phyloP scores from a whole-genome alignment of 2,888 invertebrate species.

The Spialia ferax region DNA sequence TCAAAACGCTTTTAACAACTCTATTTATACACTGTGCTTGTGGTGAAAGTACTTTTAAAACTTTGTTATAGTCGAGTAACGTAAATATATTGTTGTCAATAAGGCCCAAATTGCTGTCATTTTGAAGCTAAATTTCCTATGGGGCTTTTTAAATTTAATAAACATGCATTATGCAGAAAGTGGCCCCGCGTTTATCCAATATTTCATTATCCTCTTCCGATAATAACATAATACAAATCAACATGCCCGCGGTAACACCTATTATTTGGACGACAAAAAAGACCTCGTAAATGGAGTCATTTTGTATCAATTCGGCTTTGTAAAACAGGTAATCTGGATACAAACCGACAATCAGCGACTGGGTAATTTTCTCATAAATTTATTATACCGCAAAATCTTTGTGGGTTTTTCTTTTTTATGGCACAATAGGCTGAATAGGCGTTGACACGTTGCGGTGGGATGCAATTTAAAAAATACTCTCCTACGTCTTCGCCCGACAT shows the following conservation, averaged over 20 bases:
- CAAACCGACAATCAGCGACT: conserved; percentile 77
- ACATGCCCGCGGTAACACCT: conserved; percentile 71
- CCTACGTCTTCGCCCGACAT: conserved; percentile 65
- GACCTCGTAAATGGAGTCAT: conserved; percentile 63
- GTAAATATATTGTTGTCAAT: conserved; percentile 28
- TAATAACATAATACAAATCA: conserved; percentile 63
- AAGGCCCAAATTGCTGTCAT: conserved; percentile 35
- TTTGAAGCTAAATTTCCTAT: conserved; percentile 32
- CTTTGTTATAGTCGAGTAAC: conserved; percentile 23
- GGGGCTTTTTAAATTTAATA: conserved; percentile 39
- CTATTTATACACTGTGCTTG: conserved; percentile 30
- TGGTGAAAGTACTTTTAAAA: conserved; percentile 34
- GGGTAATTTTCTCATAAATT: conserved; percentile 81
- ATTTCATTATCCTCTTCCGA: conserved; percentile 69
- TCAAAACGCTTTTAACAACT: conserved; percentile 38
- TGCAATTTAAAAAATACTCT: conserved; percentile 70
- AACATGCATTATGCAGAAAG: conserved; percentile 43
- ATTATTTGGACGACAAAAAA: conserved; percentile 75
- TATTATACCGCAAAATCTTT: conserved; percentile 78
- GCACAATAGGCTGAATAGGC: conserved; percentile 75
- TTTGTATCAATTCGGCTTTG: conserved; percentile 74
- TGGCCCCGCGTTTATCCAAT: conserved; percentile 62
- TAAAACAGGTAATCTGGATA: conserved; percentile 80
- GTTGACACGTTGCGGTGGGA: conserved; percentile 80
- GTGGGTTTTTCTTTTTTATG: conserved; percentile 63